These are phyloP conservation scores for Macrophya alboannulata DNA, from an alignment of 2,888 invertebrate species.

Conservation along the genomic window DNA sequence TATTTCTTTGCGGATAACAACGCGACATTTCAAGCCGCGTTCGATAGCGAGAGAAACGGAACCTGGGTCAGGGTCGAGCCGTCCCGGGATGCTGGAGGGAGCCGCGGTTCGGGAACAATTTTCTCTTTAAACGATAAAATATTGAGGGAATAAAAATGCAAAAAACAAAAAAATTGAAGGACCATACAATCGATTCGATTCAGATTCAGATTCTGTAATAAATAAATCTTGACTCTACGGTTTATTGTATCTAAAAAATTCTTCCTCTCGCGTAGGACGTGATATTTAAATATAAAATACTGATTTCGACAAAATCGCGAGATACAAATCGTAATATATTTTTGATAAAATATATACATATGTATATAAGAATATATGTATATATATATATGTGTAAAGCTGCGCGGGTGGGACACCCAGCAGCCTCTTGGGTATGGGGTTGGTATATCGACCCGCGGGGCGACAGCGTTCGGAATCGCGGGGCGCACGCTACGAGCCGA, in stretches of 20 bases:
- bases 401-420: conserved; percentile 35
- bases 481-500: conserved; percentile 55
- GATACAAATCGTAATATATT: neutral
- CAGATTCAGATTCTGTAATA: neutral
- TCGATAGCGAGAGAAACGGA: conserved; percentile 36
- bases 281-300: neutral
- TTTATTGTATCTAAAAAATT: neutral
- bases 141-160: neutral
- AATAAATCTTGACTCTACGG: neutral
- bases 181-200: neutral
- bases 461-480: conserved; percentile 50
- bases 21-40: conserved; percentile 30
- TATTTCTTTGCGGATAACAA: conserved; percentile 17
- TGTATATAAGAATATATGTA: neutral
- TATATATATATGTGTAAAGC: neutral
- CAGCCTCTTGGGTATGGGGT: conserved; percentile 64
- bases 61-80: conserved; percentile 52
- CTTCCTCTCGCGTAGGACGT: neutral
- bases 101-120: neutral
- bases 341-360: neutral
- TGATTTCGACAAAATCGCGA: neutral
- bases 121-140: neutral
- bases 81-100: conserved; percentile 37
- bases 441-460: conserved; percentile 73
- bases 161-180: neutral